Conservation (phyloP, 1,140 invertebrate genomes). For the Drosophila nasuta region DNA sequence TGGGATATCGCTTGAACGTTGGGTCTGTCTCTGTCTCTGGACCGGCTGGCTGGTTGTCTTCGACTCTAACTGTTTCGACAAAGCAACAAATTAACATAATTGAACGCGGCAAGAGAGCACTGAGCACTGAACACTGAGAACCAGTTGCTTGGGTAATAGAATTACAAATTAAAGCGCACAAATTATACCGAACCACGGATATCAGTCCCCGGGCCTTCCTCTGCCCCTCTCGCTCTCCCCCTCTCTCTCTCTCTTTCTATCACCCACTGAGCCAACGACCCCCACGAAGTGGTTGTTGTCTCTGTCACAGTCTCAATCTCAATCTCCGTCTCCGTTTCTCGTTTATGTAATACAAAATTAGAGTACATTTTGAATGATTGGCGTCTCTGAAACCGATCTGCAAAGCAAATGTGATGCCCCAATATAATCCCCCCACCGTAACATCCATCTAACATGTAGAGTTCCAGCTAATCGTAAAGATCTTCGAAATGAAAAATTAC, state of each 20-base stretch:
- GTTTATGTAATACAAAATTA: slow-evolving; percentile 82
- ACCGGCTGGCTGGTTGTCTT: slow-evolving; percentile 45
- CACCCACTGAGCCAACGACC: slow-evolving; percentile 46
- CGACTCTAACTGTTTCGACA: slow-evolving; percentile 75
- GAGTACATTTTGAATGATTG: slow-evolving; percentile 80
- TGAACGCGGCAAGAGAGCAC: slow-evolving; percentile 64
- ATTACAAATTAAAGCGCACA: slow-evolving; percentile 84
- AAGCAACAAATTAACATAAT: slow-evolving; percentile 79
- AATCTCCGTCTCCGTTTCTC: slow-evolving; percentile 17
- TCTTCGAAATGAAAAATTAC: background rate
- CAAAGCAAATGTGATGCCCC: slow-evolving; percentile 68
- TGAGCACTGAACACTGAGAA: slow-evolving; percentile 60
- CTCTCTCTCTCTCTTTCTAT: background rate
- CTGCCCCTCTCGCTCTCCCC: background rate
- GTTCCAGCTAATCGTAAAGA: slow-evolving; percentile 40
- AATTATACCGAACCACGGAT: slow-evolving; percentile 77
- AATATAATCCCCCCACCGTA: slow-evolving; percentile 16
- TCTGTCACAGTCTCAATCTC: slow-evolving; percentile 12
- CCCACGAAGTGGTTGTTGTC: slow-evolving; percentile 51
- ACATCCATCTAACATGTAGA: slow-evolving; percentile 43
- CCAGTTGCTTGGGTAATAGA: slow-evolving; percentile 81
- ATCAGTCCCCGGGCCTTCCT: slow-evolving; percentile 28
- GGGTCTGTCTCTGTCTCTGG: slow-evolving; percentile 9
- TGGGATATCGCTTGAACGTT: slow-evolving; percentile 10
- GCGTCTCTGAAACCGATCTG: slow-evolving; percentile 68